phyloP scores from a whole-genome alignment of 2,888 invertebrate genomes.

The Brachyptera risi region DNA sequence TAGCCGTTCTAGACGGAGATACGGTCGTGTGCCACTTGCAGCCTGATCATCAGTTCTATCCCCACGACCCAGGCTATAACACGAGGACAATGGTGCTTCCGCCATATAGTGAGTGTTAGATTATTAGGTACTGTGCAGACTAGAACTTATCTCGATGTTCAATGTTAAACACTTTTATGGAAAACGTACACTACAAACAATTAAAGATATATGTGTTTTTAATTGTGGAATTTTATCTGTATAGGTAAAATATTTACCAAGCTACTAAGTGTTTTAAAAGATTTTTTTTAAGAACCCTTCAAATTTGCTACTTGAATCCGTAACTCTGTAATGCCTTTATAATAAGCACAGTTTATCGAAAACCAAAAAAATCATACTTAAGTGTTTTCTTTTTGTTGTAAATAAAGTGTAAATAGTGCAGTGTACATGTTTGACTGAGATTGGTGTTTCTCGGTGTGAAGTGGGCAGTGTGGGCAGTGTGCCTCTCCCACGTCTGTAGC shows the following conservation, averaged over 20 bases:
- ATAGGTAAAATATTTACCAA: neutral
- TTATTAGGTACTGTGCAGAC: no score
- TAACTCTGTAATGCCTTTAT: conserved; percentile 32
- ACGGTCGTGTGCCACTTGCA: conserved; percentile 84
- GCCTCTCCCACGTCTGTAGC: conserved; percentile 22
- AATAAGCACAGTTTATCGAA: conserved; percentile 30
- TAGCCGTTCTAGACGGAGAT: conserved; percentile 79
- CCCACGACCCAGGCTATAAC: conserved; percentile 39
- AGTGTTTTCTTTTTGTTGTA: conserved; percentile 42
- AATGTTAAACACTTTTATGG: conserved; percentile 23
- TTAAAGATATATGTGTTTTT: neutral
- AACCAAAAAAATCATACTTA: no score
- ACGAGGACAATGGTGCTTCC: conserved; percentile 44
- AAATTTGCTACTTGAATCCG: conserved; percentile 32
- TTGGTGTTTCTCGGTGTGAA: neutral
- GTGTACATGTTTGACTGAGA: conserved; percentile 48
- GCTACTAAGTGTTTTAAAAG: conserved; percentile 19
- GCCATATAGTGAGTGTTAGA: conserved; percentile 58
- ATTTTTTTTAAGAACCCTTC: conserved; percentile 39
- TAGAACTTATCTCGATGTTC: conserved; percentile 4
- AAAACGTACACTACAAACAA: conserved; percentile 2
- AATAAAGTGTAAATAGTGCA: conserved; percentile 51
- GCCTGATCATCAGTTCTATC: conserved; percentile 55
- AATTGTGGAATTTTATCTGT: neutral
- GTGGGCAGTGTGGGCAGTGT: no score